phyloP scores from a whole-genome alignment of 2,797 vertebrate genomes.

The Anguilla anguilla region DNA sequence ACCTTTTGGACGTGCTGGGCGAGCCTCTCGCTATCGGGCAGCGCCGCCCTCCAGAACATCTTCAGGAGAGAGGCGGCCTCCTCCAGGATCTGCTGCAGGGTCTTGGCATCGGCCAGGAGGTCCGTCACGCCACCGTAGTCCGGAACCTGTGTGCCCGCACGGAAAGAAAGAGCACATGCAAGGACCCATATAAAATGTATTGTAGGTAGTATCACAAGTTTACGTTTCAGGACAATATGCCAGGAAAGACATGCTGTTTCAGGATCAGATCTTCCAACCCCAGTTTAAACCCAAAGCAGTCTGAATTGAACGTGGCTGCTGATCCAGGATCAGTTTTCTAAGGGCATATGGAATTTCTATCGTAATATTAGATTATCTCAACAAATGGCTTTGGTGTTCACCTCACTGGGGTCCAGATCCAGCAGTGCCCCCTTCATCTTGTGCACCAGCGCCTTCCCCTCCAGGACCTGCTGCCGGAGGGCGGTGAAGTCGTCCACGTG shows the following conservation, averaged over 20 bases:
- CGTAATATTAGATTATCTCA: no score
- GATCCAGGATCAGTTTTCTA: no score
- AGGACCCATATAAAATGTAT: not conserved
- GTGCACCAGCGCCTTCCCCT: constrained; percentile 77
- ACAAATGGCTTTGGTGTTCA: constrained; percentile 53
- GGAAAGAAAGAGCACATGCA: not conserved
- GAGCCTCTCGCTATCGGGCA: constrained; percentile 67
- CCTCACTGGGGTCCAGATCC: constrained; percentile 68
- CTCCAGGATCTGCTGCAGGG: constrained; percentile 80
- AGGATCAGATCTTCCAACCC: not conserved
- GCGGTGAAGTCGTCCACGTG: constrained; percentile 82
- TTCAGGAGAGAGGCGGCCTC: constrained; percentile 80
- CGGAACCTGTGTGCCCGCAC: constrained; percentile 65
- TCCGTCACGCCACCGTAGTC: constrained; percentile 63
- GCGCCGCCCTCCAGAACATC: constrained; percentile 86
- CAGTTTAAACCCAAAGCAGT: not conserved
- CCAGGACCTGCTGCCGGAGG: constrained; percentile 83
- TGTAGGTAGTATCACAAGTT: not conserved
- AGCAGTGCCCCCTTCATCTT: constrained; percentile 74
- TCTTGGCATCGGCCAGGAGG: constrained; percentile 74
- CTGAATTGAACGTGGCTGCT: not conserved
- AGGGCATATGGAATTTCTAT: no score
- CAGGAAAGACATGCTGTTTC: not conserved
- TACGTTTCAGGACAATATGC: not conserved
- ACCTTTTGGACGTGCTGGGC: constrained; percentile 70